A percentile compares a stretch with the other conserved stretches of the same genome.
Conservation (phyloP, 2,113 vertebrate genomes). For the Picathartes gymnocephalus region DNA sequence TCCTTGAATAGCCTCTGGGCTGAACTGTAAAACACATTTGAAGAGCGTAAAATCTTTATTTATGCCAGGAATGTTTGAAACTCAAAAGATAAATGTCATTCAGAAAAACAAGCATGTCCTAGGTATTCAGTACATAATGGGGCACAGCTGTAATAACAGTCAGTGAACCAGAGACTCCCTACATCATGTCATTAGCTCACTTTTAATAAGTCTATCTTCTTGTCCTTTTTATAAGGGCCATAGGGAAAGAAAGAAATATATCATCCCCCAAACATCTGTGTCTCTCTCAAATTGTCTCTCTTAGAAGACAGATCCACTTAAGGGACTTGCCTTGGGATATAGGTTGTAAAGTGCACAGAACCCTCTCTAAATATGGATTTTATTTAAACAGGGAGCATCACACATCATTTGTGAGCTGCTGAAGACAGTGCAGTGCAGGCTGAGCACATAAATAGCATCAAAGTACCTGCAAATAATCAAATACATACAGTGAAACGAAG, state of each 20-base stretch:
- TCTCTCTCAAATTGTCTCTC: slow-evolving; percentile 57
- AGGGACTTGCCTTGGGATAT: slow-evolving; percentile 40
- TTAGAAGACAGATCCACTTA: slow-evolving; percentile 61
- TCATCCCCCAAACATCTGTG: slow-evolving; percentile 73
- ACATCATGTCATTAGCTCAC: slow-evolving; percentile 75
- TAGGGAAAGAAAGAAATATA: slow-evolving; percentile 72
- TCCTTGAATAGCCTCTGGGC: slow-evolving; percentile 57
- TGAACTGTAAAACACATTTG: slow-evolving; percentile 72
- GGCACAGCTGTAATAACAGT: slow-evolving; percentile 78
- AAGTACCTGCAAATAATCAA: background rate
- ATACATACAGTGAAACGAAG: background rate
- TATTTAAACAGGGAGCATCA: slow-evolving; percentile 51
- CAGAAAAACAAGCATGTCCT: slow-evolving; percentile 72
- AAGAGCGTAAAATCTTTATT: slow-evolving; percentile 79
- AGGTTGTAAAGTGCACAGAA: slow-evolving; percentile 8
- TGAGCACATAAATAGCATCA: background rate
- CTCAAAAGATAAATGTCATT: slow-evolving; percentile 78
- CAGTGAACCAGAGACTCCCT: slow-evolving; percentile 66
- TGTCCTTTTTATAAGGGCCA: slow-evolving; percentile 72
- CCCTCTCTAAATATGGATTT: slow-evolving; percentile 51
- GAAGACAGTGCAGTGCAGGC: background rate
- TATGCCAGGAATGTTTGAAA: slow-evolving; percentile 75
- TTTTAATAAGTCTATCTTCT: slow-evolving; percentile 76
- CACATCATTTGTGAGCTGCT: background rate
- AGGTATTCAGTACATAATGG: slow-evolving; percentile 72